Evolutionary conservation across 2,888 invertebrate genomes (phyloP).

Genomic region (Tinea semifulvella): DNA sequence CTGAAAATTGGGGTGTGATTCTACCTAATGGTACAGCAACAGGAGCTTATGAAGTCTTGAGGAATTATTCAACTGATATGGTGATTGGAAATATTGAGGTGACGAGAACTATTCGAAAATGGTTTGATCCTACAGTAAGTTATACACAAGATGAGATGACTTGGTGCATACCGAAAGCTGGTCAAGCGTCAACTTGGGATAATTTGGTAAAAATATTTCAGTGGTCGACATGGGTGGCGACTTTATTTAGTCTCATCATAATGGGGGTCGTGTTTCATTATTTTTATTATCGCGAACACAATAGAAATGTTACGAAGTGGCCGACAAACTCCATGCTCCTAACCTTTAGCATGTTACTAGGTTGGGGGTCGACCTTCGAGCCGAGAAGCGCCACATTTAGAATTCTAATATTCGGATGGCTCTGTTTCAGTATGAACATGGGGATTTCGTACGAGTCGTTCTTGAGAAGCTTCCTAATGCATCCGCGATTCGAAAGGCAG

Average conservation of each 20-base stretch:
- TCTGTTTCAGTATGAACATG: slow-evolving; percentile 58
- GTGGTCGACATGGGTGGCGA: slow-evolving; percentile 54
- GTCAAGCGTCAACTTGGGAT: slow-evolving; percentile 51
- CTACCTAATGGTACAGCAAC: slow-evolving; percentile 42
- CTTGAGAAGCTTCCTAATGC: slow-evolving; percentile 60
- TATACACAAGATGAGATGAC: slow-evolving; percentile 62
- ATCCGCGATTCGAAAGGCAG: slow-evolving; percentile 60
- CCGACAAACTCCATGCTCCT: slow-evolving; percentile 54
- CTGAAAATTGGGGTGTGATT: slow-evolving; percentile 53
- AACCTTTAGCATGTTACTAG: slow-evolving; percentile 56
- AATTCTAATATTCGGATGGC: slow-evolving; percentile 53
- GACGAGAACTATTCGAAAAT: slow-evolving; percentile 45
- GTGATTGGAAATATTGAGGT: slow-evolving; percentile 59
- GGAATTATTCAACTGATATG: slow-evolving; percentile 42
- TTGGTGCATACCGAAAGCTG: slow-evolving; percentile 53
- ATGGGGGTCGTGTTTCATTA: slow-evolving; percentile 50
- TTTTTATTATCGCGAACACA: slow-evolving; percentile 39
- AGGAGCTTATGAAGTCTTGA: slow-evolving; percentile 41
- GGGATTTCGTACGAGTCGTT: slow-evolving; percentile 60
- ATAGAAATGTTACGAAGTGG: slow-evolving; percentile 44
- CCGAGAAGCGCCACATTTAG: slow-evolving; percentile 49
- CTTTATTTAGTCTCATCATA: slow-evolving; percentile 37
- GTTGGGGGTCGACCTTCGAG: slow-evolving; percentile 50
- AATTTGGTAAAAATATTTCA: slow-evolving; percentile 58
- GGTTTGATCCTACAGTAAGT: slow-evolving; percentile 54